These are phyloP conservation scores for Dermatophagoides farinae DNA, from an alignment of 1,140 invertebrate species.

Conservation along the genomic window DNA sequence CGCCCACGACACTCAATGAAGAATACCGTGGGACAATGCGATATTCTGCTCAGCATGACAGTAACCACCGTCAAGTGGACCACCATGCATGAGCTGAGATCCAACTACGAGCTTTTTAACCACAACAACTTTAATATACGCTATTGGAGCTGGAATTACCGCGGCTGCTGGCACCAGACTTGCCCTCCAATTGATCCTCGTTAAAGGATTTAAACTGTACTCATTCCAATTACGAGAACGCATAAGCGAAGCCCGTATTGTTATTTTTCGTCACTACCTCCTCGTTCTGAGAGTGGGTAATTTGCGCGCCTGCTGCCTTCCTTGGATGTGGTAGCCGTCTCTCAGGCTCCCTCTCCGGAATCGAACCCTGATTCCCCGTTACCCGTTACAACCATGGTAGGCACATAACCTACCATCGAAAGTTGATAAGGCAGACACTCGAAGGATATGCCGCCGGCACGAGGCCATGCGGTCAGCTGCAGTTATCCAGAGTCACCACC, in stretches of 20 bases:
- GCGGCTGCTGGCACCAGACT: too few relatives aligned
- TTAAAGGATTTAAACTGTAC: too few relatives aligned
- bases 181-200: too few relatives aligned
- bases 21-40: slow-evolving; percentile 22
- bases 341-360: slow-evolving; percentile 54
- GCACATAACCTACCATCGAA: too few relatives aligned
- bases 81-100: slow-evolving; percentile 20
- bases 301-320: slow-evolving; percentile 73
- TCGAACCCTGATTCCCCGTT: slow-evolving; percentile 36
- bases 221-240: too few relatives aligned
- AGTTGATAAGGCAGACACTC: background rate
- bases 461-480: background rate
- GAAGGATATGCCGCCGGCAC: background rate
- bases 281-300: slow-evolving; percentile 39
- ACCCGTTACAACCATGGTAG: slow-evolving; percentile 29
- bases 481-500: background rate
- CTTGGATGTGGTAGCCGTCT: slow-evolving; percentile 79
- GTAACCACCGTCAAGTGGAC: slow-evolving; percentile 27
- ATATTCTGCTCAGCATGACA: slow-evolving; percentile 1
- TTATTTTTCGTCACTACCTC: too few relatives aligned
- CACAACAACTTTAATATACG: too few relatives aligned
- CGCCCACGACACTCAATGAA: slow-evolving; percentile 26
- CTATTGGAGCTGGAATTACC: too few relatives aligned
- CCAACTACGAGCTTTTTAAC: too few relatives aligned
- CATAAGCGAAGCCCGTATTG: too few relatives aligned